A percentile compares a stretch with the other conserved stretches of the same genome.
These are phyloP conservation scores for Erebia palarica DNA, from an alignment of 2,888 invertebrate genomes.

Conservation along the genomic window DNA sequence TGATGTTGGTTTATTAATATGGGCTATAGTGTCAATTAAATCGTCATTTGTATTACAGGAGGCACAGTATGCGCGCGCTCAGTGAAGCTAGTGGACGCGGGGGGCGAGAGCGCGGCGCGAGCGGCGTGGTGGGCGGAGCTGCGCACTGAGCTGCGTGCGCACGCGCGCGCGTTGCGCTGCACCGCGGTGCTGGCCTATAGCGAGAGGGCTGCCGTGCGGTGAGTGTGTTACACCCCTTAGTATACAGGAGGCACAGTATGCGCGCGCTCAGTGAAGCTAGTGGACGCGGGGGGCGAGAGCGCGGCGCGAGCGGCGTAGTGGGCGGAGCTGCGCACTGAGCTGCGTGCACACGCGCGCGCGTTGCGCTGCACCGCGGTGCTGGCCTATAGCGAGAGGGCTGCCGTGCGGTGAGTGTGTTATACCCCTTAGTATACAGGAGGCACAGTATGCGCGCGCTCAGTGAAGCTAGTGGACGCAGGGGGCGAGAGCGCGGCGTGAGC, in stretches of 20 bases:
- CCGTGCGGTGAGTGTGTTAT: constrained; percentile 84
- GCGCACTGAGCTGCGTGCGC: constrained; percentile 96
- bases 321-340: constrained; percentile 97
- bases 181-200: constrained; percentile 96
- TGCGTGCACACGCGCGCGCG: constrained; percentile 95
- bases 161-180: constrained; percentile 95
- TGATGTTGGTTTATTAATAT: too few species aligned
- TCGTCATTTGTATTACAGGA: constrained; percentile 47
- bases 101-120: constrained; percentile 94
- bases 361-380: constrained; percentile 97
- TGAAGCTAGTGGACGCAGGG: constrained; percentile 86
- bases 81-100: constrained; percentile 84
- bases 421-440: constrained; percentile 69
- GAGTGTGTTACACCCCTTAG: constrained; percentile 40
- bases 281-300: constrained; percentile 93
- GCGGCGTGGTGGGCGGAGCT: constrained; percentile 99
- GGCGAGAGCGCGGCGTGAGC: constrained; percentile 95
- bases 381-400: constrained; percentile 95
- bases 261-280: constrained; percentile 69
- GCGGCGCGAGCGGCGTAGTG: constrained; percentile 97
- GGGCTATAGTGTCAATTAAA: too few species aligned
- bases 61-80: constrained; percentile 75
- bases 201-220: constrained; percentile 95
- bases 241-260: constrained; percentile 73
- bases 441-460: constrained; percentile 73